Percentiles rank a stretch among this genome's conserved stretches.
Evolutionary conservation across 2,888 invertebrate species (phyloP).

Genomic region (Conops quadrifasciatus): DNA sequence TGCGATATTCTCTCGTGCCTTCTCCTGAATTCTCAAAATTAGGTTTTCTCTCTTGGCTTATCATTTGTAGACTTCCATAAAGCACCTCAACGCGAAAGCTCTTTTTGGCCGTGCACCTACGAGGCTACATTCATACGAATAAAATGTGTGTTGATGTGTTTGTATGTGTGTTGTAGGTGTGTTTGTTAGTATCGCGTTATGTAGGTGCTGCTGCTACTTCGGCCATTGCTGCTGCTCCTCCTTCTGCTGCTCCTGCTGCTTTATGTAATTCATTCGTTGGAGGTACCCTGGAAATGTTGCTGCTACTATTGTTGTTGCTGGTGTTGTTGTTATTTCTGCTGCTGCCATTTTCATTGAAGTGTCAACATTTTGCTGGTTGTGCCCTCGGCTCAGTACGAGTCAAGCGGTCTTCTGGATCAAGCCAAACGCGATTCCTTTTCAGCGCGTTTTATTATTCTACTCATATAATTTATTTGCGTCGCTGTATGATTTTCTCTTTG

Average conservation of each 20-base stretch:
- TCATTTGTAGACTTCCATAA: slow-evolving; percentile 17
- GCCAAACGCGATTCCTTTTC: slow-evolving; percentile 66
- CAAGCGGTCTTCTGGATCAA: slow-evolving; percentile 66
- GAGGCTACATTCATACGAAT: not conserved
- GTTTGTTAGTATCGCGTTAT: too few relatives aligned
- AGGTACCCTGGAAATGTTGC: slow-evolving; percentile 32
- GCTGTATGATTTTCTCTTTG: slow-evolving; percentile 66
- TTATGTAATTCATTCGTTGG: not conserved
- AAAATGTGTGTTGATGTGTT: too few relatives aligned
- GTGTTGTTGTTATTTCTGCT: slow-evolving; percentile 30
- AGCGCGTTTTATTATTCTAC: slow-evolving; percentile 67
- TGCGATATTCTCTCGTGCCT: not conserved
- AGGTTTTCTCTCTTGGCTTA: slow-evolving; percentile 1
- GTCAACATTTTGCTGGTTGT: slow-evolving; percentile 58
- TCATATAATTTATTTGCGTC: slow-evolving; percentile 67
- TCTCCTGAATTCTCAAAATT: slow-evolving; percentile 14
- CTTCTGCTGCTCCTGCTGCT: not conserved
- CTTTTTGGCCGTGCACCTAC: not conserved
- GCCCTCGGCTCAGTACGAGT: slow-evolving; percentile 61
- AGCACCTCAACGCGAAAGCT: slow-evolving; percentile 10
- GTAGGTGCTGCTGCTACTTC: slow-evolving; percentile 29
- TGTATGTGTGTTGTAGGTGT: slow-evolving; percentile 10
- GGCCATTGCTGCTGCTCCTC: not conserved
- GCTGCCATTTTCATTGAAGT: slow-evolving; percentile 43
- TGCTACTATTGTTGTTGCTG: too few relatives aligned